phyloP scores from a whole-genome alignment of 2,113 vertebrate genomes.

The Xiphorhynchus elegans region DNA sequence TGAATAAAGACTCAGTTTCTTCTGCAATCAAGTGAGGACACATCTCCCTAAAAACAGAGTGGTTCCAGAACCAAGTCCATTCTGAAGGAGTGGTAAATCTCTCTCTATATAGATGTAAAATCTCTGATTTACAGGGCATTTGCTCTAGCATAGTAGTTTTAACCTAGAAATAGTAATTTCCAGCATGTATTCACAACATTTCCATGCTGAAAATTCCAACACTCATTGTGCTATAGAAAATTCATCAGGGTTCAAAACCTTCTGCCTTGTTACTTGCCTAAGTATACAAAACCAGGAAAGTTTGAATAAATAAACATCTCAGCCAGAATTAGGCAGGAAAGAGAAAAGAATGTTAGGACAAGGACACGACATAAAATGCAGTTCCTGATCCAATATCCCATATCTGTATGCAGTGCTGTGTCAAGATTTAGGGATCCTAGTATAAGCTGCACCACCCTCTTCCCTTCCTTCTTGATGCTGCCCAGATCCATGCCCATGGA shows the following conservation, averaged over 20 bases:
- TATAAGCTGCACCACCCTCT: fast-evolving
- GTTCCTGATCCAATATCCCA: background rate
- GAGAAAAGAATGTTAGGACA: background rate
- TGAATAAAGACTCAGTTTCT: background rate
- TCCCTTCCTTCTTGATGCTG: background rate
- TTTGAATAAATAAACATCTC: background rate
- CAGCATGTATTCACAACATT: background rate
- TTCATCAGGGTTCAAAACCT: background rate
- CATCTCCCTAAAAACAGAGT: background rate
- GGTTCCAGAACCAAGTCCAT: background rate
- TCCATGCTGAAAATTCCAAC: background rate
- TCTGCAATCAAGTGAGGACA: background rate
- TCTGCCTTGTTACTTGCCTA: fast-evolving
- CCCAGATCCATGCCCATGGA: background rate
- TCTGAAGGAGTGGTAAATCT: background rate
- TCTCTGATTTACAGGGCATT: background rate
- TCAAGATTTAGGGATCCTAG: background rate
- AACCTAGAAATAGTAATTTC: background rate
- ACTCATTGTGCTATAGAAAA: background rate
- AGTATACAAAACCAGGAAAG: background rate
- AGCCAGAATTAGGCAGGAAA: background rate
- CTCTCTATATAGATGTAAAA: background rate
- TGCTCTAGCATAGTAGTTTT: background rate
- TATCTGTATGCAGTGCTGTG: background rate
- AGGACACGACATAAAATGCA: background rate